A percentile compares a stretch with the other conserved stretches of the same genome.
These are phyloP conservation scores for Motacilla tschutschensis DNA, from an alignment of 2,113 vertebrate species.

Conservation along the genomic window DNA sequence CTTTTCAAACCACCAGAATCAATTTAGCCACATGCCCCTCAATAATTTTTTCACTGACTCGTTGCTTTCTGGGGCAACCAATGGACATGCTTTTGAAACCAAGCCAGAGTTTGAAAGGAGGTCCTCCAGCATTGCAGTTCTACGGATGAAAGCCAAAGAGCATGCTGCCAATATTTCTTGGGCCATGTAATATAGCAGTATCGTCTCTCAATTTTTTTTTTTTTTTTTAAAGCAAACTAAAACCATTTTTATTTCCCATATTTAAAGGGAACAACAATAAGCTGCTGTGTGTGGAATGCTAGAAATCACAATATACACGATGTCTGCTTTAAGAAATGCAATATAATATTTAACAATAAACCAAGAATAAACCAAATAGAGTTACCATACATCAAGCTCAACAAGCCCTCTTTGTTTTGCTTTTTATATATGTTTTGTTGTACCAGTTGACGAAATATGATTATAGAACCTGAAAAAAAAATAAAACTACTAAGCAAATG, in stretches of 20 bases:
- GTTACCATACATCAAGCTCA: constrained; percentile 61
- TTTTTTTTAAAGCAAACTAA: constrained; percentile 44
- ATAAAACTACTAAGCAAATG: constrained; percentile 75
- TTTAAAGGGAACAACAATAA: constrained; percentile 79
- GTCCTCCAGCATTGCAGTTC: constrained; percentile 96
- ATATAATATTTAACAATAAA: constrained; percentile 78
- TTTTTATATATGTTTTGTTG: constrained; percentile 66
- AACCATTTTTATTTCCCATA: constrained; percentile 72
- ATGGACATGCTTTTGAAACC: constrained; percentile 89
- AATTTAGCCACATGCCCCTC: constrained; percentile 91
- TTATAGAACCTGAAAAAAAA: constrained; percentile 71
- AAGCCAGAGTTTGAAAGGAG: constrained; percentile 96
- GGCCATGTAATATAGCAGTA: constrained; percentile 88
- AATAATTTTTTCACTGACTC: constrained; percentile 98
- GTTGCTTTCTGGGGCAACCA: constrained; percentile 83
- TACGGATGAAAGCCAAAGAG: constrained; percentile 98
- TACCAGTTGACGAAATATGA: constrained; percentile 71
- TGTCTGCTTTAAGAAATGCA: constrained; percentile 73
- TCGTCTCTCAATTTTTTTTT: background rate
- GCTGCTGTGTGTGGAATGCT: constrained; percentile 76
- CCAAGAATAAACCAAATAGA: constrained; percentile 67
- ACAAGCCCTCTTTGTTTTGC: constrained; percentile 60
- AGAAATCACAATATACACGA: constrained; percentile 69
- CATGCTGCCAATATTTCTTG: constrained; percentile 97
- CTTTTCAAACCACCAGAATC: constrained; percentile 95